These are phyloP conservation scores for Leptothorax acervorum DNA, from an alignment of 2,888 invertebrate species.

Conservation along the genomic window DNA sequence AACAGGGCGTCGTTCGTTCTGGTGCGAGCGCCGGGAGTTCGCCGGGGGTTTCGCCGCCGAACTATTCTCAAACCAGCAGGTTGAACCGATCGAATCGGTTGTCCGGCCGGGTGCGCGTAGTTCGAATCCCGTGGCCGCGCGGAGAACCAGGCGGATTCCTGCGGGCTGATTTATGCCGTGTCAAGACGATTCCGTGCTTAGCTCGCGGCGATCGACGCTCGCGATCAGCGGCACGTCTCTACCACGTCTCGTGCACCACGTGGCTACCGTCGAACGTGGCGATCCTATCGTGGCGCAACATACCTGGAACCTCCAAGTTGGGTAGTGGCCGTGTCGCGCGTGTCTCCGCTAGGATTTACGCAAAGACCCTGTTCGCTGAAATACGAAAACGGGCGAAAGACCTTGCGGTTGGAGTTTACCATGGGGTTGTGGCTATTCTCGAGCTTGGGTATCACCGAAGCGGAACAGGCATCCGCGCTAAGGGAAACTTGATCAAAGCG, in stretches of 20 bases:
- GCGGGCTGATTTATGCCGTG: conserved; percentile 36
- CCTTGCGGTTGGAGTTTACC: conserved; percentile 50
- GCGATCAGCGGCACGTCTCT: conserved; percentile 37
- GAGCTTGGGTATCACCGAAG: conserved; percentile 51
- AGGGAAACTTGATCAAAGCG: conserved; percentile 27
- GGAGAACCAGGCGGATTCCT: not conserved
- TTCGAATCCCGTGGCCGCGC: not conserved
- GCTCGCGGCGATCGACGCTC: conserved; percentile 13
- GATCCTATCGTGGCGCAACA: conserved; percentile 57
- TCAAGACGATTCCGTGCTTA: conserved; percentile 18
- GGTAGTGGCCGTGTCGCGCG: conserved; percentile 46
- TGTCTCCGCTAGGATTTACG: conserved; percentile 14
- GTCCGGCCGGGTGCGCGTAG: not conserved
- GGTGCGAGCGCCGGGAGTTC: conserved; percentile 72
- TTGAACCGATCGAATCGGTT: conserved; percentile 12
- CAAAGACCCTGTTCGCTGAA: conserved; percentile 18
- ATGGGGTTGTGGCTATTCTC: conserved; percentile 45
- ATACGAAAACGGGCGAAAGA: conserved; percentile 49
- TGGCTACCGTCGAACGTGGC: conserved; percentile 63
- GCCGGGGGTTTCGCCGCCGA: conserved; percentile 64
- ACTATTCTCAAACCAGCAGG: conserved; percentile 35
- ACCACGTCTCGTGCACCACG: conserved; percentile 62
- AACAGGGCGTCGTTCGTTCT: conserved; percentile 83
- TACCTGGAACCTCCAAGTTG: conserved; percentile 40
- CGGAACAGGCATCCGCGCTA: conserved; percentile 37